These are phyloP conservation scores for Mythimna vitellina DNA, from an alignment of 2,888 invertebrate species.

Conservation along the genomic window DNA sequence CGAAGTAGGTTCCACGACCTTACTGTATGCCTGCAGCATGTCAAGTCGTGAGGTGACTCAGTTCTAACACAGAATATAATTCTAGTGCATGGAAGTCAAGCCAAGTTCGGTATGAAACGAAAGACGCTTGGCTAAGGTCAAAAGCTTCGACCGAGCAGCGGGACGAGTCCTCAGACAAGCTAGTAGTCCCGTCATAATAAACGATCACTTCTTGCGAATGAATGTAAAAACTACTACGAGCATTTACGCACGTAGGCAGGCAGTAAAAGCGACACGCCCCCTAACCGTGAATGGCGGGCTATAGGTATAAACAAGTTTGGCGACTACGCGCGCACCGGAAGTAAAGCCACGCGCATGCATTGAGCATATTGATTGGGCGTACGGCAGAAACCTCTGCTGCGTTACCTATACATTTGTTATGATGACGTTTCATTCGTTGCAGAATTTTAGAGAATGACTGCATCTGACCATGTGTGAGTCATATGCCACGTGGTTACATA, in stretches of 20 bases:
- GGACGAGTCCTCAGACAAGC: neutral
- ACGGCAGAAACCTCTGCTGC: neutral
- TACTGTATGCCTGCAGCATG: no score
- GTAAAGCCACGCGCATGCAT: conserved; percentile 22
- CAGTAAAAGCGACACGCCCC: neutral
- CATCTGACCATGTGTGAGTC: neutral
- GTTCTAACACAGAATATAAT: no score
- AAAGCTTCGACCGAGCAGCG: neutral
- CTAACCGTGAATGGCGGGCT: neutral
- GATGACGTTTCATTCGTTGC: neutral
- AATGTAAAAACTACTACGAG: conserved; percentile 3
- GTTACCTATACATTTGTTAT: neutral
- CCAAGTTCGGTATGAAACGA: neutral
- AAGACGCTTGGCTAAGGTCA: neutral
- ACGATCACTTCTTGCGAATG: neutral
- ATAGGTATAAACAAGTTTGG: conserved; percentile 8
- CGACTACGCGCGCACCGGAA: conserved; percentile 12
- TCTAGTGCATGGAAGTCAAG: no score
- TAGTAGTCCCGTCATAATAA: neutral
- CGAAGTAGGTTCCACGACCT: no score
- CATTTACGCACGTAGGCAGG: conserved; percentile 1
- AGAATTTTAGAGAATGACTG: neutral
- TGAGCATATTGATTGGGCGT: conserved; percentile 41
- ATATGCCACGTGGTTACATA: neutral
- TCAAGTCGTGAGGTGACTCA: no score